A percentile compares a stretch with the other conserved stretches of the same genome.
phyloP scores from a whole-genome alignment of 2,113 vertebrate genomes.

The Toxotes chatareus region DNA sequence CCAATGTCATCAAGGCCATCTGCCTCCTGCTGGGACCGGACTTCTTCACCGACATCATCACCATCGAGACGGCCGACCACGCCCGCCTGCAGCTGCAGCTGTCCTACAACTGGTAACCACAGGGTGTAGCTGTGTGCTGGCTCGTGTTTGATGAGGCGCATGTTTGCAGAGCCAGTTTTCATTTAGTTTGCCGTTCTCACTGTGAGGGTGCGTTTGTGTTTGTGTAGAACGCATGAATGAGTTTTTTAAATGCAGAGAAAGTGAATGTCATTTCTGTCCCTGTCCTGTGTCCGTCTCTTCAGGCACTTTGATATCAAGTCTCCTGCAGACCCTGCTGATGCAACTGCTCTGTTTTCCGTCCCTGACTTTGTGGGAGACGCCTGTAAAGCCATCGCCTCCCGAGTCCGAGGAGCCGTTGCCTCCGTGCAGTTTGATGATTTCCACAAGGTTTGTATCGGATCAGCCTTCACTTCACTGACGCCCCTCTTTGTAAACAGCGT shows the following conservation, averaged over 20 bases:
- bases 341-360: slow-evolving; percentile 86
- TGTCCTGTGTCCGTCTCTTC: neutral
- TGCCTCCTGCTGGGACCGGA: slow-evolving; percentile 92
- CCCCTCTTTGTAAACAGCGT: too few relatives aligned
- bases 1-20: slow-evolving; percentile 88
- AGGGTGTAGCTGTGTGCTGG: neutral
- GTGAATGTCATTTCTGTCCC: neutral
- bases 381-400: slow-evolving; percentile 91
- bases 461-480: too few relatives aligned
- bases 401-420: slow-evolving; percentile 90
- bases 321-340: slow-evolving; percentile 27
- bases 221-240: too few relatives aligned
- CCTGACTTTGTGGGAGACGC: slow-evolving; percentile 91
- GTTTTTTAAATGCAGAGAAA: too few relatives aligned
- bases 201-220: too few relatives aligned
- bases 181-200: too few relatives aligned
- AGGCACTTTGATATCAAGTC: slow-evolving; percentile 90
- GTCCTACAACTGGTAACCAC: slow-evolving; percentile 90
- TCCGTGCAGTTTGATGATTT: slow-evolving; percentile 94
- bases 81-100: slow-evolving; percentile 93
- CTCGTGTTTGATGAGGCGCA: too few relatives aligned
- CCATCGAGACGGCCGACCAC: slow-evolving; percentile 92
- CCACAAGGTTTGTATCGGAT: slow-evolving; percentile 85
- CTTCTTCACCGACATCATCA: slow-evolving; percentile 93
- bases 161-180: too few relatives aligned